Conservation (phyloP, 2,113 vertebrate species). For the Prionailurus bengalensis region DNA sequence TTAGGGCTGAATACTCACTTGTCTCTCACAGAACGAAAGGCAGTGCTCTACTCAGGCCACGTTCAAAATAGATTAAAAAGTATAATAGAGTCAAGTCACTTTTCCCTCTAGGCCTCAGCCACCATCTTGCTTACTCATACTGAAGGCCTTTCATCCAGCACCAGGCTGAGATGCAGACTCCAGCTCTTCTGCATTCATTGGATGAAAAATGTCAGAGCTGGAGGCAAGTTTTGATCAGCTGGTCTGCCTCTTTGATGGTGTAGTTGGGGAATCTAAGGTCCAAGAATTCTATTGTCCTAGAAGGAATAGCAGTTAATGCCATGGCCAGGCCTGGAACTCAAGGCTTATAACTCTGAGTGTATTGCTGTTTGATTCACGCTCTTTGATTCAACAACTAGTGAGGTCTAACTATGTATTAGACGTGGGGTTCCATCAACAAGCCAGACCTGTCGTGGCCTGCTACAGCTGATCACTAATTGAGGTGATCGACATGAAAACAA, state of each 20-base stretch:
- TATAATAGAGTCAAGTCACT: not conserved
- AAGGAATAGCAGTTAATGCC: not conserved
- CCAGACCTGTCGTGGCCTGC: not conserved
- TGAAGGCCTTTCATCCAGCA: not conserved
- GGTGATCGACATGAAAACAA: not conserved
- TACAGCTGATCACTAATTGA: not conserved
- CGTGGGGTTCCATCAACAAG: not conserved
- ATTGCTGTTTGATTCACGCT: not conserved
- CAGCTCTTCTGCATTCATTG: not conserved
- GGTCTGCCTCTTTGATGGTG: not conserved
- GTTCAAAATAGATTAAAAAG: not conserved
- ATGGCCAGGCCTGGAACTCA: not conserved
- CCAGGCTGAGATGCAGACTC: not conserved
- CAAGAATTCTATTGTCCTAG: not conserved
- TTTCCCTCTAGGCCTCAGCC: not conserved
- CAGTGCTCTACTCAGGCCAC: not conserved
- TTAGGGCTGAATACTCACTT: not conserved
- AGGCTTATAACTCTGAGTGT: not conserved
- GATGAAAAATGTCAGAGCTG: not conserved
- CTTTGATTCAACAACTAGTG: not conserved
- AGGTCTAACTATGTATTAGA: not conserved
- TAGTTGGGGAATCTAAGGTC: not conserved
- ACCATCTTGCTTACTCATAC: not conserved
- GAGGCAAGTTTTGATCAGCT: not conserved
- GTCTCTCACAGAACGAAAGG: slow-evolving; percentile 23